Percentiles rank a stretch among this genome's conserved stretches.
Conservation (phyloP, 1,140 invertebrate genomes). For the Euwallacea similis region DNA sequence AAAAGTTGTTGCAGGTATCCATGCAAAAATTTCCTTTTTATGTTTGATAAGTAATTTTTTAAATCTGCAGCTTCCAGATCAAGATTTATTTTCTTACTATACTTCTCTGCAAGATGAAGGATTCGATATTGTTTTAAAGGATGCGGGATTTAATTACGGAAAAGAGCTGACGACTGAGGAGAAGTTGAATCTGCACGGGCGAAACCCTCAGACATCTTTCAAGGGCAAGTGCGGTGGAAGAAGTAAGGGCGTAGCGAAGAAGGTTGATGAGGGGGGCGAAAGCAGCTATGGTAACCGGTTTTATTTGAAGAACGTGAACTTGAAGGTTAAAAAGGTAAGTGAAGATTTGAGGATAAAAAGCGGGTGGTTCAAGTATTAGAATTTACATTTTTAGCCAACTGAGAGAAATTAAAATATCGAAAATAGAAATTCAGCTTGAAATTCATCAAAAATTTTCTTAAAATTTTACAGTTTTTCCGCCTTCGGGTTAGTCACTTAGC, state of each 20-base stretch:
- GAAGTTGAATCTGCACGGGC: slow-evolving; percentile 40
- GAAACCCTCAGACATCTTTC: slow-evolving; percentile 24
- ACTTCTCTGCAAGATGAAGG: slow-evolving; percentile 36
- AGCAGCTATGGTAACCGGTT: slow-evolving; percentile 20
- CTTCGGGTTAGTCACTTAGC: too few relatives aligned
- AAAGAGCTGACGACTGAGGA: slow-evolving; percentile 46
- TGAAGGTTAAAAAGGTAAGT: slow-evolving; percentile 59
- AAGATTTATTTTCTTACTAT: slow-evolving; percentile 59
- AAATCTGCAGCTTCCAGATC: slow-evolving; percentile 62
- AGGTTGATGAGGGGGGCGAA: slow-evolving; percentile 11
- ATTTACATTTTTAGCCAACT: too few relatives aligned
- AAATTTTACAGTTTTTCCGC: too few relatives aligned
- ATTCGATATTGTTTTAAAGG: slow-evolving; percentile 47
- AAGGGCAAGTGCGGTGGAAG: slow-evolving; percentile 59
- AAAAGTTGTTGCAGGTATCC: slow-evolving; percentile 70
- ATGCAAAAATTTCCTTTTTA: not conserved
- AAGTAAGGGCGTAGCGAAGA: slow-evolving; percentile 30
- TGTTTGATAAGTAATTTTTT: not conserved
- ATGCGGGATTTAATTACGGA: slow-evolving; percentile 55
- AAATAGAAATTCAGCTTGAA: too few relatives aligned
- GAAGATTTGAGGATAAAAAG: too few relatives aligned
- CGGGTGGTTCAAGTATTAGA: too few relatives aligned
- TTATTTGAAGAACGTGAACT: slow-evolving; percentile 59
- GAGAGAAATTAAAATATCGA: too few relatives aligned
- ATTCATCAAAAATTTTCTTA: too few relatives aligned